A percentile compares a stretch with the other conserved stretches of the same genome.
Conservation (phyloP, 2,888 invertebrate species). For the Luperina nickerlii region DNA sequence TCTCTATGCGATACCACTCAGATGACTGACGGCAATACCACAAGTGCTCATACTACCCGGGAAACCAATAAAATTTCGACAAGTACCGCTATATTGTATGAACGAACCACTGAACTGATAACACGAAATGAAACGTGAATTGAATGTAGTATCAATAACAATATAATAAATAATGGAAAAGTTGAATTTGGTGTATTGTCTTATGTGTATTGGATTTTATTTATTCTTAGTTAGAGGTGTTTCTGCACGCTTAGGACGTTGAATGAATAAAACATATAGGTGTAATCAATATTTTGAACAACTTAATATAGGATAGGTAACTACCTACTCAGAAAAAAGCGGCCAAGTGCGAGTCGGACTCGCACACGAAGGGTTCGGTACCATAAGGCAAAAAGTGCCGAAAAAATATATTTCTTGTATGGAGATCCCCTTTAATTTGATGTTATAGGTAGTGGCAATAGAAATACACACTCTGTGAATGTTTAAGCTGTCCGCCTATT, state of each 20-base stretch:
- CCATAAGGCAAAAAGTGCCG: background rate
- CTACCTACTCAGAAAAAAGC: conserved; percentile 12
- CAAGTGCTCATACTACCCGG: conserved; percentile 71
- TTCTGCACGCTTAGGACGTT: conserved; percentile 35
- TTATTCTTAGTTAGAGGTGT: conserved; percentile 34
- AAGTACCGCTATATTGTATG: conserved; percentile 66
- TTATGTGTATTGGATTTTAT: conserved; percentile 43
- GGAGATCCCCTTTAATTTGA: background rate
- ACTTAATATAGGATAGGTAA: background rate
- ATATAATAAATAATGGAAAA: conserved; percentile 61
- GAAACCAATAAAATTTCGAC: conserved; percentile 75
- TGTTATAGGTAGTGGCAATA: background rate
- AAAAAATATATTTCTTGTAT: background rate
- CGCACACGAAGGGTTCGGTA: background rate
- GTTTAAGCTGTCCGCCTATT: background rate
- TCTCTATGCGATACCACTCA: conserved; percentile 56
- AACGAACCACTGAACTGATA: conserved; percentile 71
- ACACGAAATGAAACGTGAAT: conserved; percentile 72
- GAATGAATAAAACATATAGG: conserved; percentile 38
- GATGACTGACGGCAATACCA: conserved; percentile 76
- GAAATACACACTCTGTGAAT: background rate
- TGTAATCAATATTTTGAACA: conserved; percentile 21
- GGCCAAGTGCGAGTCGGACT: background rate
- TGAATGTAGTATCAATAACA: conserved; percentile 66
- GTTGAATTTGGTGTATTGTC: conserved; percentile 41